A percentile compares a stretch with the other conserved stretches of the same genome.
Conservation (phyloP, 2,797 vertebrate genomes). For the Lacerta bilineata region DNA sequence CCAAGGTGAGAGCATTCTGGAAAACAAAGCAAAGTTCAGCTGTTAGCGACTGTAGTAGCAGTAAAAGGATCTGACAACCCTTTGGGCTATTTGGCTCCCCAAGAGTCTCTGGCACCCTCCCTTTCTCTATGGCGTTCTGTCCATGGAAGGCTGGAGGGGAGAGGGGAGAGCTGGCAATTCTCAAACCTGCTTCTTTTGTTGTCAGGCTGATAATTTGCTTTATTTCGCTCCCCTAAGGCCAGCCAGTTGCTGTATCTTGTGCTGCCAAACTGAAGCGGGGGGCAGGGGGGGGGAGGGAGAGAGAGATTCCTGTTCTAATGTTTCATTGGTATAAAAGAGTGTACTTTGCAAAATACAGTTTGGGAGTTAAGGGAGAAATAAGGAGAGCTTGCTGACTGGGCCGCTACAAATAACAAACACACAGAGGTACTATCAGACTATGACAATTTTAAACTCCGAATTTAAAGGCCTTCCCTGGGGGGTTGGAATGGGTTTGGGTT, state of each 20-base stretch:
- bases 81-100: background rate
- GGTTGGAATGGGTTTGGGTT: too few relatives aligned
- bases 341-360: background rate
- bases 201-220: background rate
- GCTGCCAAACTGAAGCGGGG: conserved; percentile 15
- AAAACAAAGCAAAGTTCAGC: conserved; percentile 27
- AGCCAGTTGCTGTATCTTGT: background rate
- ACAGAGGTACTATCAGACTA: background rate
- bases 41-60: conserved; percentile 25
- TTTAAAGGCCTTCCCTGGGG: too few relatives aligned
- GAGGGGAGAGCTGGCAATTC: accelerated
- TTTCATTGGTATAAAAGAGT: background rate
- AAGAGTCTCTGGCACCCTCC: background rate
- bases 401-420: background rate
- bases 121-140: background rate
- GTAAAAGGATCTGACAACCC: conserved; percentile 44
- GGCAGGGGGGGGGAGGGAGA: too few relatives aligned
- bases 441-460: background rate
- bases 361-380: background rate
- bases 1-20: conserved; percentile 32
- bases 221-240: background rate
- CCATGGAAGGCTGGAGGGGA: background rate
- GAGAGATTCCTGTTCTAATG: background rate
- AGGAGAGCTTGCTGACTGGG: background rate
- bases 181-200: conserved; percentile 4